Base-by-base conservation (phyloP, 2,888 invertebrate species). In the Drosophila picticornis region DNA sequence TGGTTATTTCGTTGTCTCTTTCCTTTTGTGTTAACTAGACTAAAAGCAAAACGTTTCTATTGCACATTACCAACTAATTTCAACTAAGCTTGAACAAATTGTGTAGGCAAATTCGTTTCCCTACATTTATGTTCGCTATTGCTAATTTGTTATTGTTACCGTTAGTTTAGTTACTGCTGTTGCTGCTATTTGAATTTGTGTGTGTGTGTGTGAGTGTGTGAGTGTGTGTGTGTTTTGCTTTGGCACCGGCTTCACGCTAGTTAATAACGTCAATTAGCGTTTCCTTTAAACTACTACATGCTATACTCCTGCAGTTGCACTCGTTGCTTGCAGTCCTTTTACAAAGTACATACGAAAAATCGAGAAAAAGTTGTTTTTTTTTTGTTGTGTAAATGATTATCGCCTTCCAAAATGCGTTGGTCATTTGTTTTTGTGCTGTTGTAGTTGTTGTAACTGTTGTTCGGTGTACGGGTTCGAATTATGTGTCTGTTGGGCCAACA, bases 371-470 rank as follows among this genome's bases (percentile, higher is more conserved):
- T 22, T 32, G 16, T 10, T n/a, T n/a, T n/a, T n/a, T 60, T 55
- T 53, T 80, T 53, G 48, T 70, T 34, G 57, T 77, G 86, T 87
- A 86, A 87, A 80, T 86, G 85, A 86, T 89, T 89, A 89, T 87
- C 85, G 85, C 82, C 76, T 75, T 76, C 58, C 53, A 71, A 76
- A 84, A 84, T 88, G 89, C 84, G 81, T 88, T 85, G 85, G 87
- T 89, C 84, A 81, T 71, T 76, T 73, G 66, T 74, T 77, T n/a
- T 65, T 72, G 50, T 83, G 71, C 57, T 84, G 58, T 46, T 84
- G 58, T 46, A 48, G 51, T 66, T 69, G 50, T 50, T 67, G 27
- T 62, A 66, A 36, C 34, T 57, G 9, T 77, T 65, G 48, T 59
- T 77, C 65, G 74, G 68, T 77, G 78, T 78, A 64, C 61, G 16